phyloP scores from a whole-genome alignment of 2,797 vertebrate species.

The Acipenser ruthenus region DNA sequence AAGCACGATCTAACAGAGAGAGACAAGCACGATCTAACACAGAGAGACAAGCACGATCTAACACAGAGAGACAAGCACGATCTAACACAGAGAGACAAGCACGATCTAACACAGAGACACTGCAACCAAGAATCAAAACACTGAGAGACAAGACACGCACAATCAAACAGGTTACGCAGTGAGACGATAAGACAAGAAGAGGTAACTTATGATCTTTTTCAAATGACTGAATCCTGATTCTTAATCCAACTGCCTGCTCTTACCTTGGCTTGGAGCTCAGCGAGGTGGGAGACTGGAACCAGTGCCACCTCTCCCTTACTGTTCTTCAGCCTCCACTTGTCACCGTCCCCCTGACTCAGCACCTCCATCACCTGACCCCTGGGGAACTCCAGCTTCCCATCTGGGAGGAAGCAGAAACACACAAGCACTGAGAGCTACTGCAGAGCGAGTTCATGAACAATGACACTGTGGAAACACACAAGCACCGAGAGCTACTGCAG shows the following conservation, averaged over 20 bases:
- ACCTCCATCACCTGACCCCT: constrained; percentile 38
- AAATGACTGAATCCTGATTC: too few species aligned
- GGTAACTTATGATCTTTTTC: too few species aligned
- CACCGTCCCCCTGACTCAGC: constrained; percentile 25
- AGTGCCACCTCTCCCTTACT: constrained; percentile 39
- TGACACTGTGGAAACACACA: background rate
- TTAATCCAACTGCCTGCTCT: constrained; percentile 16
- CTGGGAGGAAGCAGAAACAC: constrained; percentile 25
- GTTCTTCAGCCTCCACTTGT: constrained; percentile 42
- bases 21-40: too few species aligned
- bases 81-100: too few species aligned
- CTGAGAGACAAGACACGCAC: too few species aligned
- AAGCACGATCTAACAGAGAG: too few species aligned
- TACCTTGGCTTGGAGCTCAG: constrained; percentile 36
- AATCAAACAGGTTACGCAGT: background rate
- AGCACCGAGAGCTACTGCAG: too few species aligned
- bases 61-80: too few species aligned
- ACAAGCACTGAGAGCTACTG: background rate
- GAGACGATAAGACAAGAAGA: too few species aligned
- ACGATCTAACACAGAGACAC: too few species aligned
- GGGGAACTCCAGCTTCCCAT: constrained; percentile 32
- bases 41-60: too few species aligned
- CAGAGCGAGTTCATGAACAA: background rate
- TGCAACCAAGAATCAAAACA: too few species aligned
- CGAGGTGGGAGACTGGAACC: constrained; percentile 43